Conservation (phyloP, 2,797 vertebrate genomes). For the Eurystomus glaucurus region DNA sequence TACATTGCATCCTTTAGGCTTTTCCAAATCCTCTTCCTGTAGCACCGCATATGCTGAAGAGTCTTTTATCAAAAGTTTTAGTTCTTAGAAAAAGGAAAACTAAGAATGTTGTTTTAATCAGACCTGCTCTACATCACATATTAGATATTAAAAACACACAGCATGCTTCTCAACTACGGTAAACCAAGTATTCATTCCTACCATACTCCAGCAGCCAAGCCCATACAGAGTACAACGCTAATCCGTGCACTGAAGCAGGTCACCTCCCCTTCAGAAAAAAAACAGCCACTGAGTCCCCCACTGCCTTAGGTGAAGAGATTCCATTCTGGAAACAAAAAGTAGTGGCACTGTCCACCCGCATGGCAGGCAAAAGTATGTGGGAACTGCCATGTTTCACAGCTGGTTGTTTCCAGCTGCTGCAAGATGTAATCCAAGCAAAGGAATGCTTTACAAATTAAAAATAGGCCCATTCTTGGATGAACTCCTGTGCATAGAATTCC, state of each 20-base stretch:
- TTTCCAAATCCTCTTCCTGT: neutral
- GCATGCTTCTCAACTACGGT: neutral
- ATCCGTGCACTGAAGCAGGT: neutral
- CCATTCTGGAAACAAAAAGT: neutral
- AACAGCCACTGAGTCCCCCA: neutral
- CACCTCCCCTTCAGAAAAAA: neutral
- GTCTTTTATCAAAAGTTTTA: neutral
- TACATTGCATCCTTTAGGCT: neutral
- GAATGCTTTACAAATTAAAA: neutral
- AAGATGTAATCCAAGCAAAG: neutral
- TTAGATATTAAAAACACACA: neutral
- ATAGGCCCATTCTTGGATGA: neutral
- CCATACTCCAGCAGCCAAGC: neutral
- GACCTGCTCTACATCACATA: neutral
- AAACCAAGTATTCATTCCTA: neutral
- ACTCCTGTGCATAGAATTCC: neutral
- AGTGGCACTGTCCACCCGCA: neutral
- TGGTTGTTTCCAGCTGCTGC: neutral
- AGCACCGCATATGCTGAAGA: neutral
- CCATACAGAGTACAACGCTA: accelerated
- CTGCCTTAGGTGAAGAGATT: accelerated
- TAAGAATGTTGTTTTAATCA: neutral
- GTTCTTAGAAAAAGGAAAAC: neutral
- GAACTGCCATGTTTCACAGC: neutral
- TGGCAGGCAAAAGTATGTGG: accelerated